These are phyloP conservation scores for Nothoprocta pentlandii DNA, from an alignment of 2,113 vertebrate genomes.

Conservation along the genomic window DNA sequence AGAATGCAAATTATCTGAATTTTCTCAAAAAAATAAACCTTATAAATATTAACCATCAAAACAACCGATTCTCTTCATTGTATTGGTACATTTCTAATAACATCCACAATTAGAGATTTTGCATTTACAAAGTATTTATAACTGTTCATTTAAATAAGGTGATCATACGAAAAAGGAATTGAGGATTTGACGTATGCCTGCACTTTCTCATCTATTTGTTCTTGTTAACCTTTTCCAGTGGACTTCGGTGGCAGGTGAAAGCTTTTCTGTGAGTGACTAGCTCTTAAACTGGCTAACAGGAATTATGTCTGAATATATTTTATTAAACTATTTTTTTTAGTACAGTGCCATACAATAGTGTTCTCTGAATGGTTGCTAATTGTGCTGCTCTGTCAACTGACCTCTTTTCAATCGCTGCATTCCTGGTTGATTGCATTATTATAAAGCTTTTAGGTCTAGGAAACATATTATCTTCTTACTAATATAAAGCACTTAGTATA, in stretches of 20 bases:
- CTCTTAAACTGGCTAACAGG: conserved; percentile 21
- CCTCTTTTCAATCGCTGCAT: not conserved
- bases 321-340: conserved; percentile 28
- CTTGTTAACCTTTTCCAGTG: conserved; percentile 27
- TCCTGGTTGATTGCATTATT: not conserved
- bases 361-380: conserved; percentile 38
- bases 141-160: not conserved
- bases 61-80: not conserved
- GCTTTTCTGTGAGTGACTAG: conserved; percentile 10
- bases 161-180: not conserved
- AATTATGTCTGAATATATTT: not conserved
- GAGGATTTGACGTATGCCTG: not conserved
- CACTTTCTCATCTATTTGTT: not conserved
- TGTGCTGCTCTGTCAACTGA: conserved; percentile 9
- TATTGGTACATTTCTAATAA: not conserved
- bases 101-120: not conserved
- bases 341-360: not conserved
- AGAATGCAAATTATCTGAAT: not conserved
- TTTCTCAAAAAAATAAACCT: not conserved
- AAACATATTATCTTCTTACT: not conserved
- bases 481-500: conserved; percentile 10
- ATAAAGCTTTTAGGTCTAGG: not conserved
- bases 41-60: not conserved
- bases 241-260: conserved; percentile 12
- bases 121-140: not conserved